phyloP scores from a whole-genome alignment of 2,797 vertebrate species.

The Dendrocincla fuliginosa region DNA sequence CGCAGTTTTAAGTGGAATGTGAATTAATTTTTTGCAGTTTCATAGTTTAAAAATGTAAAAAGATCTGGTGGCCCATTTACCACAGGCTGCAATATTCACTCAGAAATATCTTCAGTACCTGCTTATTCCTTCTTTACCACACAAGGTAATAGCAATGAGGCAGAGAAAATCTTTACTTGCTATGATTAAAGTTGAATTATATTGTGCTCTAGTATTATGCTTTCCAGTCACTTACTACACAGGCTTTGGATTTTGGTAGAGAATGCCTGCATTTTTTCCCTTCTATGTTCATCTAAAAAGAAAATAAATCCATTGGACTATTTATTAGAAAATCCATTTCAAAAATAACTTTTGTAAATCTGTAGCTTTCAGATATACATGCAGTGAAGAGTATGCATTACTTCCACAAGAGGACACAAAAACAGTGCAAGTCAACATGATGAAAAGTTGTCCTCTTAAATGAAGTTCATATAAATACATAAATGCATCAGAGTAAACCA shows the following conservation, averaged over 20 bases:
- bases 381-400: neutral
- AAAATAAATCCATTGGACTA: neutral
- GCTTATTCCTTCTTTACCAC: neutral
- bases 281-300: neutral
- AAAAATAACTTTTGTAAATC: neutral
- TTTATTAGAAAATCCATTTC: neutral
- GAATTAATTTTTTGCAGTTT: neutral
- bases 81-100: neutral
- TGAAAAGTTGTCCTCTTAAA: neutral
- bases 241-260: neutral
- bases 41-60: neutral
- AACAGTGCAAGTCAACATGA: neutral
- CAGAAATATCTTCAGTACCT: neutral
- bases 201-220: neutral
- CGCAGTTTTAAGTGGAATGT: neutral
- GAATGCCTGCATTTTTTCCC: neutral
- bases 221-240: neutral
- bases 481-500: neutral
- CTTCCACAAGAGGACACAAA: neutral
- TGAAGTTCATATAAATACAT: neutral
- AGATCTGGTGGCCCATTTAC: neutral
- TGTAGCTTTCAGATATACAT: neutral
- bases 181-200: neutral
- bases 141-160: neutral
- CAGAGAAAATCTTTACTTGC: neutral